Evolutionary conservation across 2,888 invertebrate genomes (phyloP), one percentile per base, ranked within the genome.

Genomic region (Drosophila longiperda): DNA sequence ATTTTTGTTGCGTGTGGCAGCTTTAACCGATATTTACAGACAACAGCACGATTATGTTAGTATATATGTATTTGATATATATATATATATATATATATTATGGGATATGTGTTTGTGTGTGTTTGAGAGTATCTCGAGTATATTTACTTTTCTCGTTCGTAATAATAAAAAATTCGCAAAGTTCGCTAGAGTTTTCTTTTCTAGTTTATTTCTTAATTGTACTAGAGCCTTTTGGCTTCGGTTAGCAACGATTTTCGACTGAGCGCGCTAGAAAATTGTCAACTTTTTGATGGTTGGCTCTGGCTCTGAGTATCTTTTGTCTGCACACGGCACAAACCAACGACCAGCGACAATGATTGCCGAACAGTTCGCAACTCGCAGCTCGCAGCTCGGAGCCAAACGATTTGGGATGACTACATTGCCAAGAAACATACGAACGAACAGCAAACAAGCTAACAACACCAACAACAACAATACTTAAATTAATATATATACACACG

Each of bases 241-340:
- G 84, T 87, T 90, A 90, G 90, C 87, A 87, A 87, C 87, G 87
- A 87, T 87, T 87, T 90, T 87, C 87, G 90, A 87, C 87, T 87
- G 87, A 90, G 77, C 87, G 89, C 82, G 78, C 78, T 75, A 73
- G 72, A 81, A 68, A 75, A 75, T 75, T 90, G 87, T 83, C 82
- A 87, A 75, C 78, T 71, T 73, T 78, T 71, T 68, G 66, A 63
- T 66, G 59, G 71, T 54, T 61, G 75, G 68, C 74, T 57, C 49
- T 59, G 50, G 62, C 66, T 78, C 70, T 69, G 73, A 73, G 72
- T 75, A 34, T 65, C 36, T 60, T 60, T 73, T 75, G 71, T 83
- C 90, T 87, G 87, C 87, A 90, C 87, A 87, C 87, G 87, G 87
- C 87, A 89, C 87, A 45, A 45, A 20, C 15, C 45, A 60, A 73